Evolutionary conservation across 2,888 invertebrate genomes (phyloP).

Genomic region (Stenodera caucasica): DNA sequence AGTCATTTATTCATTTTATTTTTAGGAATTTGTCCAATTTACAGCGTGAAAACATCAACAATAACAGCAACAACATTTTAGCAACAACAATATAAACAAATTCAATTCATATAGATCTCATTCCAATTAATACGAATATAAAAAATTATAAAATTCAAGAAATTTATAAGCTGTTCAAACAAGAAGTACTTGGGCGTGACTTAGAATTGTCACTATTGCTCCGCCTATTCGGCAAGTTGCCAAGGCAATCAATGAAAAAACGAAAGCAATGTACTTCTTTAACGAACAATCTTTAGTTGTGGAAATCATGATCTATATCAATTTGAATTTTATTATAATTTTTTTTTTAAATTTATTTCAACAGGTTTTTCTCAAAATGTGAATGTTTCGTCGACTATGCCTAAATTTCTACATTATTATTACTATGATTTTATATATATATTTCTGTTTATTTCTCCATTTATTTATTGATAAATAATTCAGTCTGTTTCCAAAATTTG

Average conservation of each 20-base stretch:
- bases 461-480: constrained; percentile 20
- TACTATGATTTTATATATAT: not conserved
- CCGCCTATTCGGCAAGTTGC: too few relatives aligned
- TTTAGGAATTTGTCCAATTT: constrained; percentile 14
- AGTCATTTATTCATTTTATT: not conserved
- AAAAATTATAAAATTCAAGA: too few relatives aligned
- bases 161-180: too few relatives aligned
- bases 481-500: constrained; percentile 17
- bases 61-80: constrained; percentile 56
- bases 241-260: too few relatives aligned
- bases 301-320: too few relatives aligned
- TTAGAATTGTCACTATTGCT: too few relatives aligned
- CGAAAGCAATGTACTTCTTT: too few relatives aligned
- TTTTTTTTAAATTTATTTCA: too few relatives aligned
- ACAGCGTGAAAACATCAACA: constrained; percentile 50
- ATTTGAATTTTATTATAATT: too few relatives aligned
- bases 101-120: constrained; percentile 40
- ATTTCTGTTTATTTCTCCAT: not conserved
- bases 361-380: constrained; percentile 9
- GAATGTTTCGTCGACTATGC: constrained; percentile 22
- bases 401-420: constrained; percentile 23
- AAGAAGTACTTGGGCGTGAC: too few relatives aligned
- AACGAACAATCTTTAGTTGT: too few relatives aligned
- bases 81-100: constrained; percentile 53
- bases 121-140: too few relatives aligned